A percentile compares a stretch with the other conserved stretches of the same genome.
These are phyloP conservation scores for Tenebrio molitor DNA, from an alignment of 1,140 invertebrate genomes.

Conservation along the genomic window DNA sequence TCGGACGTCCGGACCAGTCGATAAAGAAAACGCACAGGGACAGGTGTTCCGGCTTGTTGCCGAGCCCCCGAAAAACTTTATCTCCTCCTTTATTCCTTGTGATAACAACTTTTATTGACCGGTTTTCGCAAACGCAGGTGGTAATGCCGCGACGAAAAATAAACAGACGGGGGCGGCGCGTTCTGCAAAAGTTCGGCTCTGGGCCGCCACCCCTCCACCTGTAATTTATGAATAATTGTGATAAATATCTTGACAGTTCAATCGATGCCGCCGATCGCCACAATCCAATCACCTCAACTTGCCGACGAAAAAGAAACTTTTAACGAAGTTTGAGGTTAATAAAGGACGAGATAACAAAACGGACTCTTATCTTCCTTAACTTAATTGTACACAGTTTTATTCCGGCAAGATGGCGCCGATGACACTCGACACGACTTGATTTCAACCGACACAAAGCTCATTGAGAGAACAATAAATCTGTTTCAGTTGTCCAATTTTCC, in stretches of 20 bases:
- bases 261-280: neutral
- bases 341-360: neutral
- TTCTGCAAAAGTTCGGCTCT: too few species aligned
- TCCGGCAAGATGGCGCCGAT: too few species aligned
- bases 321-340: neutral
- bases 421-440: too few species aligned
- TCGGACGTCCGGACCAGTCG: too few species aligned
- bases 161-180: neutral
- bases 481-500: too few species aligned
- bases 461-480: too few species aligned
- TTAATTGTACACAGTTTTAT: neutral
- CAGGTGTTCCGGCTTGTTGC: neutral
- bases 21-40: neutral
- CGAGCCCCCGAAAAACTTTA: too few species aligned
- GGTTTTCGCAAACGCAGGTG: neutral
- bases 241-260: neutral
- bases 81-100: neutral
- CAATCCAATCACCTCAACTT: neutral
- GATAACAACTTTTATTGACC: conserved; percentile 2
- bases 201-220: neutral
- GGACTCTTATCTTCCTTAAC: neutral
- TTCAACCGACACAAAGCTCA: too few species aligned
- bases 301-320: neutral
- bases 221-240: neutral
- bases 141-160: neutral